Base-by-base conservation (phyloP, 2,888 invertebrate species). In the Acleris holmiana region DNA sequence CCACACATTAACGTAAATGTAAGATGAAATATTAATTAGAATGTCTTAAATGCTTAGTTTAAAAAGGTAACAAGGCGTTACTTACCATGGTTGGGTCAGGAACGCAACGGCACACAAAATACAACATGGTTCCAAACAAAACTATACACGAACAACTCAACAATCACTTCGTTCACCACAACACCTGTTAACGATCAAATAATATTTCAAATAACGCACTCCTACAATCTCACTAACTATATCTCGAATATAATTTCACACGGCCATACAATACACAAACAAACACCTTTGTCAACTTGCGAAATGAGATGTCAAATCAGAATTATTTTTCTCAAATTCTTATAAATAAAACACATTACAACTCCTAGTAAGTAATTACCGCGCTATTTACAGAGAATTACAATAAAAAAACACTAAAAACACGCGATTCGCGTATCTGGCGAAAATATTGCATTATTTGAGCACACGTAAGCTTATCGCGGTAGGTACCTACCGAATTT, bases 231-330 rank as follows among this genome's bases (percentile, higher is more conserved):
- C 66, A 74, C 71, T 61, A 71, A 72, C 71, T 74, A 75, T 73
- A 71, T 74, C 73, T 71, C 72, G 71, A 73, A 81, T 82, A 78
- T 13, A 81, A 84, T 83, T 80, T 78, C 82, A 85, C 83, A 79
- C 79, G 76, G 35, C 80, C 76, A 81, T 86, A 89, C 88, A 89
- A 81, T 86, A 89, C 88, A 90, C 88, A 89, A 88, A 87, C 87
- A 87, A 85, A 83, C 85, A 87, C 84, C 84, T 83, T 79, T 71
- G 79, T 78, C 76, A 79, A 86, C 86, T 90, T 89, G 88, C 86
- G 88, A 90, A 89, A 89, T 77, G 84, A 59, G 59, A 85, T 85
- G 88, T 86, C 89, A 89, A 88, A 78, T 79, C 83, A 86, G 82
- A 83, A 86, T 83, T 85, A 87, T 81, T 78, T 76, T 80, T 77